Evolutionary conservation across 1,140 invertebrate species (phyloP).

Genomic region (Aphelenchoides avenae): DNA sequence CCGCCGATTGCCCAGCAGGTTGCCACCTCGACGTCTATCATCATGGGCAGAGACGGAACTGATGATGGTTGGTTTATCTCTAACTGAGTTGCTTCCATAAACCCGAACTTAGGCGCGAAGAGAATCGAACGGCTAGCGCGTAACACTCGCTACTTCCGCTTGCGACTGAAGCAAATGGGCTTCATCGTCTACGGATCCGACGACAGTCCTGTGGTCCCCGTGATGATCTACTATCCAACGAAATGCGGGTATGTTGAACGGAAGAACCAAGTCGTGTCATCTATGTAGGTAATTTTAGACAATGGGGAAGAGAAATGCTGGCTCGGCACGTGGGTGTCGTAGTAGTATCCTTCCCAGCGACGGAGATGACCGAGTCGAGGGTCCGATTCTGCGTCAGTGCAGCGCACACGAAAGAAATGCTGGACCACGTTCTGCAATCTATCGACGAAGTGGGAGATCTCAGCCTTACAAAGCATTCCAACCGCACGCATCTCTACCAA

Average conservation of each 20-base stretch:
- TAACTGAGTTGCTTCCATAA: constrained; percentile 8
- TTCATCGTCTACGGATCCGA: constrained; percentile 93
- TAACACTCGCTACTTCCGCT: constrained; percentile 82
- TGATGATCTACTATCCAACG: constrained; percentile 86
- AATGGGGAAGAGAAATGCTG: constrained; percentile 77
- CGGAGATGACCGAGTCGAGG: constrained; percentile 73
- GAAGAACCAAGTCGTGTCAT: no score
- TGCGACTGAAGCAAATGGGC: constrained; percentile 78
- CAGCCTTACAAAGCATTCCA: constrained; percentile 52
- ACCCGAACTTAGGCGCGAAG: constrained; percentile 63
- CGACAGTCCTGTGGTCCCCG: constrained; percentile 91
- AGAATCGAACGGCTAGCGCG: constrained; percentile 73
- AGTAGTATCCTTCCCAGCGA: constrained; percentile 95
- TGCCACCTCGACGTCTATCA: constrained; percentile 77
- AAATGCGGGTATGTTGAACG: constrained; percentile 66
- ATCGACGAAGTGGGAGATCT: constrained; percentile 51
- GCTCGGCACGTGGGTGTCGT: constrained; percentile 81
- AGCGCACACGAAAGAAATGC: constrained; percentile 86
- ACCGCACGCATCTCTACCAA: constrained; percentile 46
- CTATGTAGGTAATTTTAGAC: constrained; percentile 64
- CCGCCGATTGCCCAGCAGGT: constrained; percentile 85
- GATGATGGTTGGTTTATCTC: constrained; percentile 66
- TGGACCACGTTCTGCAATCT: constrained; percentile 70
- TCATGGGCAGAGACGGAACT: constrained; percentile 78
- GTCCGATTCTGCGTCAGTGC: constrained; percentile 90